Evolutionary conservation across 2,797 vertebrate species (phyloP), one percentile per base, ranked within the genome.

Genomic region (Microctenopoma lineatum): DNA sequence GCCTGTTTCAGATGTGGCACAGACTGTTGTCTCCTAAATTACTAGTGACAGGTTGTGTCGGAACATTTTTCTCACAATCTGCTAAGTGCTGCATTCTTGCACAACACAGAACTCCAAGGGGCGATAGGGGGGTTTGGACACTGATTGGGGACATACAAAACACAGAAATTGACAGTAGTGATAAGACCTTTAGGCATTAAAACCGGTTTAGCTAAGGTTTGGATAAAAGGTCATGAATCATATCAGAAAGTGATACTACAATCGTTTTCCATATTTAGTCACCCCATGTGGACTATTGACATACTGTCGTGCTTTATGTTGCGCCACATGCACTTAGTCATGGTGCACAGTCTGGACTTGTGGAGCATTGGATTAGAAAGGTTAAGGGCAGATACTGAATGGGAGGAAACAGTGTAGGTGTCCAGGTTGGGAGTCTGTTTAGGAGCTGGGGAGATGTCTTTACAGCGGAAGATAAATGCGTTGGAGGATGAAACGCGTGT

Each of bases 401-500:
- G 41, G 46, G 42, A 42, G 4, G 27, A 4, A 53, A 9, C 51
- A 15, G 45, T 62, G 60, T 47, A 18, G 16, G 53, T 5, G 25
- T 70, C n/a, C 67, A 10, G 15, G 14, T 44, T 66, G 25, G 16
- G 58, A 44, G 46, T 39, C 36, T 21, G 50, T 15, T 42, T 54
- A 27, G 15, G 58, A 27, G 15, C 15, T 16, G 10, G 44, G 14
- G 38, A 34, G 27, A 48, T 12, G 7, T 61, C 29, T 1, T 26
- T 34, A n/a, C 27, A 59, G 25, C 2, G 32, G 2, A 66, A 36
- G 34, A 44, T 25, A 29, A 25, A 18, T 26, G 44, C 50, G 52
- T 52, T 21, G 45, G 38, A 66, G 47, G 26, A 72, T 63, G 38
- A 63, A 29, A 36, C 16, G n/a, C n/a, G 21, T 67, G 27, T 42